Evolutionary conservation across 30 jellyfish, hydroid and myxozoan species (phyloP).

Genomic region (Phacellophora camtschatica): DNA sequence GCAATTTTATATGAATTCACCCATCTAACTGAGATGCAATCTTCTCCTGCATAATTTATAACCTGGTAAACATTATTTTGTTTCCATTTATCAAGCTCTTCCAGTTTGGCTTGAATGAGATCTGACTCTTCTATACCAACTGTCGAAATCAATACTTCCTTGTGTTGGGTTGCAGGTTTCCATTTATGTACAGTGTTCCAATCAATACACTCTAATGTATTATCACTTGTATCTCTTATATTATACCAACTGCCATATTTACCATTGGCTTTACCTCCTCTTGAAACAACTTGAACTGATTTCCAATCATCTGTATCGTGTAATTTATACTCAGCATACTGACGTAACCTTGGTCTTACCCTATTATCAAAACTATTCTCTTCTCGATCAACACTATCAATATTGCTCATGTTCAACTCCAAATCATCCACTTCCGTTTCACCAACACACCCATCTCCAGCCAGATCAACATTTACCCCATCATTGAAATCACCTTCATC

Average conservation of each 20-base stretch:
- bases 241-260: conserved; percentile 15
- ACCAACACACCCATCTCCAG: too few relatives aligned
- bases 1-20: conserved; percentile 16
- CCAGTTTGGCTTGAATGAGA: conserved; percentile 9
- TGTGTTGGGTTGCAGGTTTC: background rate
- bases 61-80: conserved; percentile 26
- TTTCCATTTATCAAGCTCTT: conserved; percentile 40
- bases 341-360: background rate
- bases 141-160: background rate
- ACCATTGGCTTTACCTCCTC: conserved; percentile 8
- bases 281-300: background rate
- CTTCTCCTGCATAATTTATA: conserved; percentile 3
- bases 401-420: background rate
- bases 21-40: conserved; percentile 39
- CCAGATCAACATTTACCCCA: background rate
- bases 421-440: background rate
- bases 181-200: background rate
- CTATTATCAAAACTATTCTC: background rate
- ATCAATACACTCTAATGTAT: background rate
- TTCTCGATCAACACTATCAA: background rate
- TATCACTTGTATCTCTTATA: background rate
- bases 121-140: background rate
- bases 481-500: background rate
- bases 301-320: conserved; percentile 14
- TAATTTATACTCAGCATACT: background rate